Percentiles rank a stretch among this genome's conserved stretches.
phyloP scores from a whole-genome alignment of 2,888 invertebrate species.

The Smittia sp. region DNA sequence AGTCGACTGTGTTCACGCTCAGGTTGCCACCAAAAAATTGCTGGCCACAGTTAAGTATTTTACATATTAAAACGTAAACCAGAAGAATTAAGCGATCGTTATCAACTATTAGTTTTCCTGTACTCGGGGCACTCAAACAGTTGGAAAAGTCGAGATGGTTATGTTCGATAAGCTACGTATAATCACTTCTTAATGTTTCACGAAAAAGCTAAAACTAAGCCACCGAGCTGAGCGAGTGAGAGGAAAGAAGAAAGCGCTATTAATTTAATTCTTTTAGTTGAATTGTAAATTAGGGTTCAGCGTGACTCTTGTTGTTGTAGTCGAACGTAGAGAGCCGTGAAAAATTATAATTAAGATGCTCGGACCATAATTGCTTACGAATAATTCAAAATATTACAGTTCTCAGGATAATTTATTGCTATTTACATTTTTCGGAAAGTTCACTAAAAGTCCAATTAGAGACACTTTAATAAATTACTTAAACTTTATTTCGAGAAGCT shows the following conservation, averaged over 20 bases:
- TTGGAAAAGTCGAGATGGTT: constrained; percentile 33
- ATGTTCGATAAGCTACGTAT: constrained; percentile 34
- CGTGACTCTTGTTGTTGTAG: not conserved
- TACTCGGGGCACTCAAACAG: constrained; percentile 26
- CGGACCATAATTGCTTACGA: constrained; percentile 39
- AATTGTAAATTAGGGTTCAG: constrained; percentile 37
- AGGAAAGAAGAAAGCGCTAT: constrained; percentile 29
- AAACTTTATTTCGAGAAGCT: constrained; percentile 6
- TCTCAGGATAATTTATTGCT: constrained; percentile 30
- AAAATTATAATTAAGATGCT: constrained; percentile 41
- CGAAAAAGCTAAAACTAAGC: not conserved
- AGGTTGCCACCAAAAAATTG: constrained; percentile 28
- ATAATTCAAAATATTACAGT: constrained; percentile 5
- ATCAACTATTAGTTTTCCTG: constrained; percentile 40
- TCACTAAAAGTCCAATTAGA: constrained; percentile 41
- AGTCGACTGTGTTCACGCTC: constrained; percentile 28
- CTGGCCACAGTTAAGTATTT: constrained; percentile 16
- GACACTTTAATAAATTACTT: constrained; percentile 41
- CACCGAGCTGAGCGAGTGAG: too few relatives aligned
- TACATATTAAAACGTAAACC: constrained; percentile 41
- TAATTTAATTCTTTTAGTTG: constrained; percentile 37
- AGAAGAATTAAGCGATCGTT: constrained; percentile 40
- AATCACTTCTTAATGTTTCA: constrained; percentile 39
- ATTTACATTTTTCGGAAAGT: constrained; percentile 34
- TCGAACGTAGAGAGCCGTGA: not conserved